phyloP scores from a whole-genome alignment of 2,888 invertebrate species.

The Lacanobia wlatinum region DNA sequence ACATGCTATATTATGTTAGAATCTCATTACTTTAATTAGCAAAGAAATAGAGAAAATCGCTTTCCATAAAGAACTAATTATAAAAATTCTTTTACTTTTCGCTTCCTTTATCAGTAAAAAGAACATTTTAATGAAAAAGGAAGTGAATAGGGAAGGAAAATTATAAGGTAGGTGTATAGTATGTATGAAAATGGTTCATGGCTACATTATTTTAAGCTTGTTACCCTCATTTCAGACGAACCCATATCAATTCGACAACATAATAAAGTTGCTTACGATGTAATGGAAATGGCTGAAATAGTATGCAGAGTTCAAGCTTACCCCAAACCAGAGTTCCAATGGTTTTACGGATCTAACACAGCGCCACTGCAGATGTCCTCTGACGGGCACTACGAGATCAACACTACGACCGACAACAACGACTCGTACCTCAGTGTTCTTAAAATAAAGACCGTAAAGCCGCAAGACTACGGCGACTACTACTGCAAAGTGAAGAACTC shows the following conservation, averaged over 20 bases:
- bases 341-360: conserved; percentile 95
- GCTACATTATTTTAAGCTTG: conserved; percentile 12
- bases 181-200: not conserved
- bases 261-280: conserved; percentile 96
- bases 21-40: conserved; percentile 18
- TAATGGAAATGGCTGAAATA: conserved; percentile 96
- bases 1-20: conserved; percentile 4
- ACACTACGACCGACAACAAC: conserved; percentile 95
- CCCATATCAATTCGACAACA: conserved; percentile 96
- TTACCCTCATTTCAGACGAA: conserved; percentile 91
- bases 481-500: conserved; percentile 96
- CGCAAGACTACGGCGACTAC: conserved; percentile 97
- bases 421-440: conserved; percentile 96
- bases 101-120: conserved; percentile 17
- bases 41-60: conserved; percentile 2
- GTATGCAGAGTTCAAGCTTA: conserved; percentile 97
- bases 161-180: not conserved
- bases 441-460: conserved; percentile 93
- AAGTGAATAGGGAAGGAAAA: conserved; percentile 21
- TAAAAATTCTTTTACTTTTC: conserved; percentile 21
- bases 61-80: conserved; percentile 20
- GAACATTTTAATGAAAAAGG: conserved; percentile 12
- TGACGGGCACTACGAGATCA: conserved; percentile 96
- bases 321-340: conserved; percentile 97
- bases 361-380: conserved; percentile 94